Base-by-base conservation (phyloP, 2,888 invertebrate genomes). In the Ischnura elegans region DNA sequence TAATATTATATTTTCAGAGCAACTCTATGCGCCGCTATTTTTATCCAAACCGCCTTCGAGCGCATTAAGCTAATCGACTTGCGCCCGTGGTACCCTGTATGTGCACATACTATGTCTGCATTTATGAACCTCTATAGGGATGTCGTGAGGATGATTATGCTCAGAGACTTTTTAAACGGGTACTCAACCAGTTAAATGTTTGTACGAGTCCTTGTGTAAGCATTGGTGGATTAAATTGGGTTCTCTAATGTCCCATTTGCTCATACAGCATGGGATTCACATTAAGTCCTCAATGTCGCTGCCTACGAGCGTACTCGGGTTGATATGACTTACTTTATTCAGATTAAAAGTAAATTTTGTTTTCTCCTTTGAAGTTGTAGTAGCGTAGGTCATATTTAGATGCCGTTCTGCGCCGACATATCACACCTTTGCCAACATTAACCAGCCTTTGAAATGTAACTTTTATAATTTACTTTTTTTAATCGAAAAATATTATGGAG, bases 11-110 rank as follows among this genome's bases (percentile, higher is more conserved):
- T 76, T 36, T 76, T 76, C 36, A 25, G 10, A 10, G 25, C 8
- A 36, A 25, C 13, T 29, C 25, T 76, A 10, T 76, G 13, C 13
- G 16, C 16, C 29, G 76, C 36, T 61, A 76, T 76, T 76, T 76
- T 76, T 76, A 36, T 6, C 29, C 29, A 36, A 36, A 13, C 36
- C 13, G 36, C 76, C 76, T 36, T 76, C 76, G 36, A 76, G 36
- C 76, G 25, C 36, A 76, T 76, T 76, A 76, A n/a, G 76, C 36
- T 76, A 76, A 76, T 76, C 76, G 29, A 76, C 76, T 76, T 10
- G 76, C 61, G n/a, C n/a, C 61, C 16, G 36, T 76, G 76, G 16
- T 36, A 76, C 29, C 76, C 10, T 13, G 36, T 36, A 76, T 76
- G 16, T n/a, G 76, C 36, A 36, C 16, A 29, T 36, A 16, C 76